Base-by-base conservation (phyloP, 2,888 invertebrate genomes). In the Drosophila gaucha region DNA sequence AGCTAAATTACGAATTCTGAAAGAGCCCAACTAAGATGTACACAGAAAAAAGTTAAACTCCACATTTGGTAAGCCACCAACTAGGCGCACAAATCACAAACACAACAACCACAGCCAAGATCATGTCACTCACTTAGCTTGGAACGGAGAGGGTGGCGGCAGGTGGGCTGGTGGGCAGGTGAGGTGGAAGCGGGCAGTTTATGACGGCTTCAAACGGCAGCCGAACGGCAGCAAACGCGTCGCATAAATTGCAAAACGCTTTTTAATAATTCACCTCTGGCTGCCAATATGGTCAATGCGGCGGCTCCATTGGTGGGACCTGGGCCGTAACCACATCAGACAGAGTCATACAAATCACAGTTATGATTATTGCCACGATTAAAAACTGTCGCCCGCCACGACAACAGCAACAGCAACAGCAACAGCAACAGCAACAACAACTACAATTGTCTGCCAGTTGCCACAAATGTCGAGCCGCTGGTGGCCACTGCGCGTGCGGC, bases 41-140 rank as follows among this genome's bases (percentile, higher is more conserved):
- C 67, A 63, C n/a, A n/a, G n/a, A n/a, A 69, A 67, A 63, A 59
- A 49, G 50, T 26, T 39, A 49, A 67, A 56, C 64, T 83, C 86
- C 88, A 68, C 89, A 89, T 88, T 89, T 86, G 89, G 89, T 80
- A 72, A 88, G 86, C 89, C 86, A 79, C 89, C 89, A 88, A 75
- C 86, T 82, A 88, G 80, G 86, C 71, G 76, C 62, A 67, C 74
- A 64, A 70, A 75, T 64, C 74, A 74, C 65, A 39, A 43, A 31
- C 28, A 52, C 41, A 60, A 36, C 24, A 30, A 12, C 8, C 44
- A 28, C 22, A 31, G 18, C 26, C 65, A 35, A 24, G 46, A 67
- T 35, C 73, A 44, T 65, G 68, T 49, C 67, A 54, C 20, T 50
- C 46, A 33, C 9, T 43, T n/a, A 8, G 52, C 31, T 12, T 14